phyloP scores from a whole-genome alignment of 2,113 vertebrate genomes.

The Hepsetus odoe region DNA sequence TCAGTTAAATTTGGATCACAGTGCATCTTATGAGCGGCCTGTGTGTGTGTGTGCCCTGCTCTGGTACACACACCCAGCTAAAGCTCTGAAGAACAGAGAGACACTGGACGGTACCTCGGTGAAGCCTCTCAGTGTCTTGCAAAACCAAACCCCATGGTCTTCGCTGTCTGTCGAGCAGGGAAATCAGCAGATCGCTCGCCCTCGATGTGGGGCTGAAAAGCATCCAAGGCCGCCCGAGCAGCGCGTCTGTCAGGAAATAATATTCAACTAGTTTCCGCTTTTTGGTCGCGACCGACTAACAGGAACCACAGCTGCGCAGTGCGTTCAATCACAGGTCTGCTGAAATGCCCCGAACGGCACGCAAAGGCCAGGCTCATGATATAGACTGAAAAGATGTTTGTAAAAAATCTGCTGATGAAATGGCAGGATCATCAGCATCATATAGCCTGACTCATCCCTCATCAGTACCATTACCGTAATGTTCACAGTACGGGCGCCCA shows the following conservation, averaged over 20 bases:
- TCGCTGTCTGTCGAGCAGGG: constrained; percentile 36
- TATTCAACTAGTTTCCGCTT: constrained; percentile 46
- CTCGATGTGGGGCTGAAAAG: constrained; percentile 22
- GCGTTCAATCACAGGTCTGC: neutral
- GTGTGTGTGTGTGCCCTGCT: constrained; percentile 3
- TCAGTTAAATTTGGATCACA: too few relatives aligned
- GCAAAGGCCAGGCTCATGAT: constrained; percentile 22
- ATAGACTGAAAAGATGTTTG: constrained; percentile 61
- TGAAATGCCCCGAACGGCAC: neutral
- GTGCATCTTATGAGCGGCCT: too few relatives aligned
- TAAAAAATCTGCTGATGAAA: constrained; percentile 80
- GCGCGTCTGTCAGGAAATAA: constrained; percentile 21
- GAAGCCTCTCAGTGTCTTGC: constrained; percentile 39
- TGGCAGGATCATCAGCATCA: constrained; percentile 87
- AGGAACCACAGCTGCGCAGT: neutral
- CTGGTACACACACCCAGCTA: neutral
- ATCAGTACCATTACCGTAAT: constrained; percentile 85
- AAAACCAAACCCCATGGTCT: constrained; percentile 41
- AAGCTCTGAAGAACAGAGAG: neutral
- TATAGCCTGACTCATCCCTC: constrained; percentile 91
- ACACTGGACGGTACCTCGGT: constrained; percentile 36
- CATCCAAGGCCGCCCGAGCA: constrained; percentile 34
- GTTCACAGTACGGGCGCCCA: constrained; percentile 57
- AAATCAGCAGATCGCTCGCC: constrained; percentile 24
- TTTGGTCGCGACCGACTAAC: neutral